Conservation (phyloP, 2,113 vertebrate genomes). For the Lagenorhynchus albirostris region DNA sequence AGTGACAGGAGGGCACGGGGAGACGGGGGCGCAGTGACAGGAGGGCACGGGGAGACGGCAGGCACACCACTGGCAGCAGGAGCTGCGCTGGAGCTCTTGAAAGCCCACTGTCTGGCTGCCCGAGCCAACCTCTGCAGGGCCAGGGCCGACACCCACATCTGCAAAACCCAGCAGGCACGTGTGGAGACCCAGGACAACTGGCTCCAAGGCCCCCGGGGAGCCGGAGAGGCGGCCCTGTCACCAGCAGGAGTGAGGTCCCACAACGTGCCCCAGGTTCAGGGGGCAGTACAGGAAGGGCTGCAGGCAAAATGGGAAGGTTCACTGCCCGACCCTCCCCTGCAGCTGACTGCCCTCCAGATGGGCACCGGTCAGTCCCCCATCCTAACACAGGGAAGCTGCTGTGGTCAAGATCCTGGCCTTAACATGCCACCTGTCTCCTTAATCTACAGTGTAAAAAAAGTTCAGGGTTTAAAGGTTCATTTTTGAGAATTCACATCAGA, state of each 20-base stretch:
- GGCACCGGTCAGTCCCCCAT: too few species aligned
- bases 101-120: rapidly evolving
- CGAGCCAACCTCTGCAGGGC: background rate
- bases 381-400: background rate
- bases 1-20: rapidly evolving
- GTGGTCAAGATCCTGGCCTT: too few species aligned
- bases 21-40: rapidly evolving
- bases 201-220: background rate
- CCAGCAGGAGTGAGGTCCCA: background rate
- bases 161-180: background rate
- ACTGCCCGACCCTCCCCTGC: too few species aligned
- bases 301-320: too few species aligned
- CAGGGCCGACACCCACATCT: background rate
- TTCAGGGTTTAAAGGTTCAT: background rate
- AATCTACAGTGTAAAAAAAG: too few species aligned
- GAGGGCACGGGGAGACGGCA: rapidly evolving
- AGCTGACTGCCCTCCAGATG: too few species aligned
- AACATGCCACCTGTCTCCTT: background rate
- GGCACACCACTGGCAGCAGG: background rate
- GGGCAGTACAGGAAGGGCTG: too few species aligned
- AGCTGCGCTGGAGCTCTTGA: background rate
- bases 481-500: background rate
- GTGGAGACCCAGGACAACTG: background rate
- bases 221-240: rapidly evolving
- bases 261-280: background rate